Conservation (phyloP, 2,888 invertebrate genomes). For the Unio pictorum region DNA sequence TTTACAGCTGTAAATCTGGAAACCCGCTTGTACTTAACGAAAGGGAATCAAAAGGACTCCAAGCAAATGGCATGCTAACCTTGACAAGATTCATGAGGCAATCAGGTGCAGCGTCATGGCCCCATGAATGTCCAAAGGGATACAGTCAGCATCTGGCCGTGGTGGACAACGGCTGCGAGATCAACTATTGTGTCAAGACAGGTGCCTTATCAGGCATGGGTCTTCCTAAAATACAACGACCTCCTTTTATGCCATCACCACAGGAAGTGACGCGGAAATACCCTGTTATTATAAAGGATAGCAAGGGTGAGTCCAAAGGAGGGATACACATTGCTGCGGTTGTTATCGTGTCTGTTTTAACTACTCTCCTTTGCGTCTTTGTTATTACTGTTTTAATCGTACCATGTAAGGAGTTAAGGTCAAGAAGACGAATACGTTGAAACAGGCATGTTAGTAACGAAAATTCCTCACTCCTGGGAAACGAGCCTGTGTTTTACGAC, state of each 20-base stretch:
- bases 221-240: slow-evolving; percentile 48
- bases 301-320: no score
- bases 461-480: no score
- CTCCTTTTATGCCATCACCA: slow-evolving; percentile 51
- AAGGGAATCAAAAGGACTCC: background rate
- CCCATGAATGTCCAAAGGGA: slow-evolving; percentile 50
- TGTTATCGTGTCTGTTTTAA: no score
- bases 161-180: slow-evolving; percentile 52
- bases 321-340: no score
- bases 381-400: no score
- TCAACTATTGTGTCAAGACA: slow-evolving; percentile 53
- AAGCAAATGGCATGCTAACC: background rate
- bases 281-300: no score
- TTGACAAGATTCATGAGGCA: slow-evolving; percentile 24
- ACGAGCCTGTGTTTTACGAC: no score
- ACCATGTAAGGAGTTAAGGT: no score
- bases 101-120: slow-evolving; percentile 36
- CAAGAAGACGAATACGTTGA: no score
- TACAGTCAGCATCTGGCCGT: slow-evolving; percentile 57
- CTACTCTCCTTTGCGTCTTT: no score
- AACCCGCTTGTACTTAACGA: slow-evolving; percentile 42
- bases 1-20: slow-evolving; percentile 54
- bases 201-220: slow-evolving; percentile 43
- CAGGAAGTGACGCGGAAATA: slow-evolving; percentile 4
- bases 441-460: no score